Base-by-base conservation (phyloP, 2,113 vertebrate species). In the Rhizomys pruinosus region DNA sequence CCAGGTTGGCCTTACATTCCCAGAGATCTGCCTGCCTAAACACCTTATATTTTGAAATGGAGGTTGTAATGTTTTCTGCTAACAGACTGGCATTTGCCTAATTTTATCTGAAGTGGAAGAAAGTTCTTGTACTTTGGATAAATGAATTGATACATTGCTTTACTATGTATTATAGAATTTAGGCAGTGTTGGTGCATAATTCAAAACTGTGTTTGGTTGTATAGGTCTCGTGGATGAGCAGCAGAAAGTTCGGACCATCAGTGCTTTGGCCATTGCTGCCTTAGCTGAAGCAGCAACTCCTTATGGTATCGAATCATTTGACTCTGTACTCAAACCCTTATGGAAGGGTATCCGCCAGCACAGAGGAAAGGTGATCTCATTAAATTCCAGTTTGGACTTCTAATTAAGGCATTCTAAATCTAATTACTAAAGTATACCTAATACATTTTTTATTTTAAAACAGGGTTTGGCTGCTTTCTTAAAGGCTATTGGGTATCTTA, bases 331-430 rank as follows among this genome's bases (percentile, higher is more conserved):
- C 55, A 99, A 99, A 96, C 99, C 99, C 23, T 98, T 99, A 1
- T 99, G 99, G 99, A 99, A 99, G 97, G 99, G 99, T 96, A 99
- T 99, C 93, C 98, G 99, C 76, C 99, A 99, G 29, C 99, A 99
- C 98, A 99, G 99, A 98, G 99, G 99, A 98, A 99, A 99, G 99
- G 99, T 99, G 96, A 76, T 29, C 27, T 29, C 25, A 2, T 77
- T 82, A 82, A n/a, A 34, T 94, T 69, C 82, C 55, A 37, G 47
- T 92, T 76, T 9, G 55, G 6, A 37, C 78, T 71, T 34, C 16
- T 89, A 7, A 63, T 73, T 88, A 59, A 80, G 42, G 32, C 9
- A n/a, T 5, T 4, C 15, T 61, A 72, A 96, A 71, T 63, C 44
- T 82, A 32, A 87, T 92, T 91, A 8, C 29, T 34, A 2, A 8